Evolutionary conservation across 2,888 invertebrate species (phyloP).

Genomic region (Vannuccia rotundouncinata): DNA sequence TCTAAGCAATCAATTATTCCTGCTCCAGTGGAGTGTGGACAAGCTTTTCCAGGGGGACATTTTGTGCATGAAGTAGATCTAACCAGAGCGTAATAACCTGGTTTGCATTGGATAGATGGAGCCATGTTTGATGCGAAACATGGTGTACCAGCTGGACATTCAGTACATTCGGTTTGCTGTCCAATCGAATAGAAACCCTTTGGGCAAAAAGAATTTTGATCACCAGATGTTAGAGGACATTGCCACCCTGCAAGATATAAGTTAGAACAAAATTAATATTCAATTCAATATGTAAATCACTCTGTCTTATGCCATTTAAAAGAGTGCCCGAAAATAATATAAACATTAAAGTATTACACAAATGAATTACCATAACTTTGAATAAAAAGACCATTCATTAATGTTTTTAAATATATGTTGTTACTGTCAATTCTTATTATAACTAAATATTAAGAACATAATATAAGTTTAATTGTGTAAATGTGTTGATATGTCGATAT

Average conservation of each 20-base stretch:
- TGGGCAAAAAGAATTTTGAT: neutral
- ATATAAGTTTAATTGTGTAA: too few species aligned
- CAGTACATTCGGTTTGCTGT: conserved; percentile 27
- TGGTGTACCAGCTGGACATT: conserved; percentile 45
- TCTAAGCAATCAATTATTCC: conserved; percentile 40
- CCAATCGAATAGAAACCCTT: neutral
- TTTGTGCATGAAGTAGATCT: conserved; percentile 44
- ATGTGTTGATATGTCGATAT: too few species aligned
- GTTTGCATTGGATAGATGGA: conserved; percentile 50
- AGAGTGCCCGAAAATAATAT: too few species aligned
- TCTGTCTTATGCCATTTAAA: too few species aligned
- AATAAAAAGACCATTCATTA: too few species aligned
- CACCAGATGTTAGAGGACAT: neutral
- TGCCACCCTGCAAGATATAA: neutral
- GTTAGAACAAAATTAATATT: too few species aligned
- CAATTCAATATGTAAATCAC: too few species aligned
- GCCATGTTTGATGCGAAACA: conserved; percentile 45
- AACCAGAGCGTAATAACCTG: conserved; percentile 46
- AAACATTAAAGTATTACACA: too few species aligned
- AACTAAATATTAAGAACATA: too few species aligned
- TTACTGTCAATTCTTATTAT: too few species aligned
- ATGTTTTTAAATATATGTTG: too few species aligned
- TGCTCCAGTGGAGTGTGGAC: conserved; percentile 42
- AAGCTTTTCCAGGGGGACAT: conserved; percentile 47
- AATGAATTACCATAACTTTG: too few species aligned